phyloP scores from a whole-genome alignment of 2,113 vertebrate genomes.

The Syrmaticus mikado region DNA sequence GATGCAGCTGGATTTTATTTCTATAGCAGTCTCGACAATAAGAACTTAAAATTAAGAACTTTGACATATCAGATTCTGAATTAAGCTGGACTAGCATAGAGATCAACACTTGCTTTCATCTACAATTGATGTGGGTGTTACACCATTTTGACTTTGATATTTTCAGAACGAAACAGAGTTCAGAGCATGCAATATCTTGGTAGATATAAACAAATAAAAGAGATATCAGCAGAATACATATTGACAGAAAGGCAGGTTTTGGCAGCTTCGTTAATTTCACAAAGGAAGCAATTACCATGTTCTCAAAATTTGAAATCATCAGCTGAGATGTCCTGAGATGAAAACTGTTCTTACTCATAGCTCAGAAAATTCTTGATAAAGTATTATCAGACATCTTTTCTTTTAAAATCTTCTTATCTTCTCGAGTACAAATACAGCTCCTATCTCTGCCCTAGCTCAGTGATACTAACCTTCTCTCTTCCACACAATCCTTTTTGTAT shows the following conservation, averaged over 20 bases:
- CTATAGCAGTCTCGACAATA: neutral
- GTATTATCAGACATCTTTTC: neutral
- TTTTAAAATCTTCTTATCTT: conserved; percentile 18
- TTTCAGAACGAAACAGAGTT: conserved; percentile 13
- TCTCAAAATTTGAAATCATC: neutral
- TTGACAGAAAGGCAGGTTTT: neutral
- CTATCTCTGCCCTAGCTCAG: neutral
- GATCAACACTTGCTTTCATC: neutral
- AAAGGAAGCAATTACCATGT: neutral
- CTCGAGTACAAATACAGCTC: neutral
- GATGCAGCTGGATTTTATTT: neutral
- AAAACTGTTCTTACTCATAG: neutral
- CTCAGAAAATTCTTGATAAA: neutral
- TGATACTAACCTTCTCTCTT: neutral
- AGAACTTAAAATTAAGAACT: neutral
- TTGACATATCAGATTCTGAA: neutral
- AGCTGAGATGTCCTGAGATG: neutral
- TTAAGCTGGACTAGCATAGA: neutral
- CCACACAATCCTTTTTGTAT: neutral
- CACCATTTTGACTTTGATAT: neutral
- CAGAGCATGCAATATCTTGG: neutral
- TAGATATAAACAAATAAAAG: conserved; percentile 19
- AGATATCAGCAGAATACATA: neutral
- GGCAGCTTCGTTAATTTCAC: neutral
- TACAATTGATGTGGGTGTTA: conserved; percentile 15